Conservation (phyloP, 2,113 vertebrate genomes). For the Phyllostomus discolor region DNA sequence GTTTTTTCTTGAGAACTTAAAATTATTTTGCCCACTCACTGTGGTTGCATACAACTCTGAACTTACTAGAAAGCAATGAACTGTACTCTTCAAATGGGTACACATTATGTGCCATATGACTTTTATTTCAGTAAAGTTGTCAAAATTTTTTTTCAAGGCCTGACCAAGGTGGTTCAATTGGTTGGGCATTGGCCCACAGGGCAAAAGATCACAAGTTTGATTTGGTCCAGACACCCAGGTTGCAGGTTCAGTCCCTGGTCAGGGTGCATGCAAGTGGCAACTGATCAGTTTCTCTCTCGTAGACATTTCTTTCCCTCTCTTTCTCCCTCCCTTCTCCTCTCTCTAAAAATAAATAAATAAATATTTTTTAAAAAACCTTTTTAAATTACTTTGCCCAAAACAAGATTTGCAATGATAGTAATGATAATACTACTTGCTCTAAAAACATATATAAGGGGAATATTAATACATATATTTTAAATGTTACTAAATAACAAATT, state of each 20-base stretch:
- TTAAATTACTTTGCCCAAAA: neutral
- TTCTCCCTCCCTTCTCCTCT: no score
- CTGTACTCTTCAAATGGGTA: neutral
- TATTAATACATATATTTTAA: neutral
- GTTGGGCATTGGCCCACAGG: no score
- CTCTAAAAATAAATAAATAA: no score
- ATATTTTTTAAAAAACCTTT: no score
- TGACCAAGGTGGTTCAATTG: no score
- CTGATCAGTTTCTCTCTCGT: no score
- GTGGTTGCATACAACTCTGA: neutral
- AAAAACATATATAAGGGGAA: neutral
- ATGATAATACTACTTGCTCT: neutral
- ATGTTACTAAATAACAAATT: neutral
- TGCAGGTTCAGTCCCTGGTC: no score
- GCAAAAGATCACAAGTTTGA: no score
- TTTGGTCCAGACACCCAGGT: no score
- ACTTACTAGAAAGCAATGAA: neutral
- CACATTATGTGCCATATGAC: neutral
- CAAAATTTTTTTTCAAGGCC: neutral
- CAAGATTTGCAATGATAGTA: constrained; percentile 3
- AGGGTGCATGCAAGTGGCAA: no score
- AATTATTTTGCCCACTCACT: neutral
- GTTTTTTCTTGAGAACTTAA: constrained; percentile 20
- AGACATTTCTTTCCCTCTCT: no score
- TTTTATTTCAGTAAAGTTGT: neutral